phyloP scores from a whole-genome alignment of 1,140 invertebrate species.

The Drosophila fuyamai region DNA sequence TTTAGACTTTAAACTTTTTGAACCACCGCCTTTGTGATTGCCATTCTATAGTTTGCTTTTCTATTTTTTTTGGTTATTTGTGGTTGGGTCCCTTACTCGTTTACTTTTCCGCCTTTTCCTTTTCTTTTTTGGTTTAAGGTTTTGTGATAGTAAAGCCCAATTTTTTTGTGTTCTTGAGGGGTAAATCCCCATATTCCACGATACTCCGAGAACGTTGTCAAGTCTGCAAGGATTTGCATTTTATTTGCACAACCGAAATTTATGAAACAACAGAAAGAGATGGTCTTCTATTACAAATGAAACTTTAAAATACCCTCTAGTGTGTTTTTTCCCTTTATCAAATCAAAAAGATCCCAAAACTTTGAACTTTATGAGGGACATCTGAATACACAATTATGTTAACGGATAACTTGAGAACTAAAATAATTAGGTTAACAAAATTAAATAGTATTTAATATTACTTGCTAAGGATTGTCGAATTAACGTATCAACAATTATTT shows the following conservation, averaged over 20 bases:
- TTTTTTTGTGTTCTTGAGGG: constrained; percentile 48
- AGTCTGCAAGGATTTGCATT: constrained; percentile 71
- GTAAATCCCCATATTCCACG: constrained; percentile 10
- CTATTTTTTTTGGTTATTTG: constrained; percentile 27
- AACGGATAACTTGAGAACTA: too few species aligned
- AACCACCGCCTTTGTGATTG: constrained; percentile 27
- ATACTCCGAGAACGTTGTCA: constrained; percentile 55
- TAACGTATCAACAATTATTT: too few species aligned
- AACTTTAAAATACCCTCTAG: constrained; percentile 1
- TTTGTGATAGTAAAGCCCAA: constrained; percentile 57
- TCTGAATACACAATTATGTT: too few species aligned
- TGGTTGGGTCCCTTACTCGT: constrained; percentile 18
- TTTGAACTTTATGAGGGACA: too few species aligned
- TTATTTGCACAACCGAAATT: constrained; percentile 46
- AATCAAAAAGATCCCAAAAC: neutral
- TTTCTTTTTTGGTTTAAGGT: constrained; percentile 32
- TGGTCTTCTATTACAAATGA: neutral
- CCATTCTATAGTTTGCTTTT: constrained; percentile 39
- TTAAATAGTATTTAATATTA: too few species aligned
- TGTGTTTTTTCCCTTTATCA: neutral
- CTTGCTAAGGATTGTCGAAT: too few species aligned
- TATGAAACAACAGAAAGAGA: constrained; percentile 14
- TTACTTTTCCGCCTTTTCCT: constrained; percentile 5
- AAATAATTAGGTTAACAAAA: too few species aligned
- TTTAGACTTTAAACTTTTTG: neutral